Conservation (phyloP, 2,888 invertebrate genomes). For the Hoplodrina blanda region DNA sequence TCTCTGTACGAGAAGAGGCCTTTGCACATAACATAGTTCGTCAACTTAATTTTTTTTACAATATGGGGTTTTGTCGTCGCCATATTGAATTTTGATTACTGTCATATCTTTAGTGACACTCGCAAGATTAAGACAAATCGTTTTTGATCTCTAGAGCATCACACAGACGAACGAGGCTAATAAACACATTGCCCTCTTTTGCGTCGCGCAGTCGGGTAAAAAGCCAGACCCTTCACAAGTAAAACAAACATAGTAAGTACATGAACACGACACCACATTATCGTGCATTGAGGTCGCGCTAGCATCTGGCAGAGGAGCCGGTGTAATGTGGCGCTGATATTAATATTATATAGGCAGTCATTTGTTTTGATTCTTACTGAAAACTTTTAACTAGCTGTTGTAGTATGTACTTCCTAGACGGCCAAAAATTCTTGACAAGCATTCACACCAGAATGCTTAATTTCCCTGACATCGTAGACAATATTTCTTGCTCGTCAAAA, state of each 20-base stretch:
- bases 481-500: constrained; percentile 7
- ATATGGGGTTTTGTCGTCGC: no score
- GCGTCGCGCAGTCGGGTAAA: not conserved
- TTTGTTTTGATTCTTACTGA: constrained; percentile 31
- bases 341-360: constrained; percentile 5
- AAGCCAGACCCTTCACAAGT: constrained; percentile 1
- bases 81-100: no score
- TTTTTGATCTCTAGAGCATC: no score
- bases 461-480: constrained; percentile 2
- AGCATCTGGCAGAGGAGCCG: constrained; percentile 58
- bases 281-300: constrained; percentile 62
- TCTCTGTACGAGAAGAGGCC: no score
- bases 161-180: no score
- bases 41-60: no score
- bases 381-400: constrained; percentile 13
- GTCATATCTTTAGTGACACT: no score
- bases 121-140: no score
- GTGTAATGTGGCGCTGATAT: constrained; percentile 26
- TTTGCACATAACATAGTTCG: no score
- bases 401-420: not conserved
- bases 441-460: no score
- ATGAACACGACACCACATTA: constrained; percentile 42
- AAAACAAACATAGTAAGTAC: not conserved
- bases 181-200: no score
- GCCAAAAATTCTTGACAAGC: not conserved